A percentile compares a stretch with the other conserved stretches of the same genome.
Evolutionary conservation across 2,888 invertebrate species (phyloP).

Genomic region (Taphrorychus bicolor): DNA sequence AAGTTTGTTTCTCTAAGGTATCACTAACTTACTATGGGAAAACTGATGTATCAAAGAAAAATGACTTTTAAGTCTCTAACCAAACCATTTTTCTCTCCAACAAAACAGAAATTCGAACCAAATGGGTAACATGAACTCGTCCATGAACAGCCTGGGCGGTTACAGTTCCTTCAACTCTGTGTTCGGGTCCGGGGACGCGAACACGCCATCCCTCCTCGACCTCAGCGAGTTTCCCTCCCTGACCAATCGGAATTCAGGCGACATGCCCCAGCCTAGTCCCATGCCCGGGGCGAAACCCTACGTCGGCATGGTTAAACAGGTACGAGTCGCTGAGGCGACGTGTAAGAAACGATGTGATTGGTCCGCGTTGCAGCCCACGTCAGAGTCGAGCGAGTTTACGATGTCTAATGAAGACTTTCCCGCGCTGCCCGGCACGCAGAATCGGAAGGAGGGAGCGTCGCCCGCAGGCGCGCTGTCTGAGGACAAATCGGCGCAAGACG

Average conservation of each 20-base stretch:
- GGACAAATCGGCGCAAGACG: slow-evolving; percentile 48
- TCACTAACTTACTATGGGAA: no score
- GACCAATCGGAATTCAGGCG: slow-evolving; percentile 81
- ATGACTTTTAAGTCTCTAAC: background rate
- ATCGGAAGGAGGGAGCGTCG: slow-evolving; percentile 71
- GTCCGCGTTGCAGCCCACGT: slow-evolving; percentile 70
- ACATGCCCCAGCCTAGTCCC: slow-evolving; percentile 81
- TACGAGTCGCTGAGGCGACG: slow-evolving; percentile 1
- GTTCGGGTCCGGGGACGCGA: slow-evolving; percentile 69
- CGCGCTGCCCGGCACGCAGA: slow-evolving; percentile 93
- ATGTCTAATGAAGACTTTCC: slow-evolving; percentile 99
- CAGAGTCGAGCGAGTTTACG: slow-evolving; percentile 92
- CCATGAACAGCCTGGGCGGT: slow-evolving; percentile 71
- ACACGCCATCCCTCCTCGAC: slow-evolving; percentile 86
- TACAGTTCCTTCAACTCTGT: slow-evolving; percentile 77
- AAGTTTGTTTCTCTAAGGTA: no score
- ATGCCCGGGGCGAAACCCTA: slow-evolving; percentile 93
- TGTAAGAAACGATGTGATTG: background rate
- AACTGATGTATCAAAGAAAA: no score
- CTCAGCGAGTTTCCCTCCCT: slow-evolving; percentile 92
- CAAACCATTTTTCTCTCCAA: slow-evolving; percentile 38
- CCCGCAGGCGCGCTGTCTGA: slow-evolving; percentile 62
- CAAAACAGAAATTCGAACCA: slow-evolving; percentile 66
- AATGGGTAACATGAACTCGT: slow-evolving; percentile 68
- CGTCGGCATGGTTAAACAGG: slow-evolving; percentile 89